These are phyloP conservation scores for Alloplasta piceator DNA, from an alignment of 2,888 invertebrate species.

Conservation along the genomic window DNA sequence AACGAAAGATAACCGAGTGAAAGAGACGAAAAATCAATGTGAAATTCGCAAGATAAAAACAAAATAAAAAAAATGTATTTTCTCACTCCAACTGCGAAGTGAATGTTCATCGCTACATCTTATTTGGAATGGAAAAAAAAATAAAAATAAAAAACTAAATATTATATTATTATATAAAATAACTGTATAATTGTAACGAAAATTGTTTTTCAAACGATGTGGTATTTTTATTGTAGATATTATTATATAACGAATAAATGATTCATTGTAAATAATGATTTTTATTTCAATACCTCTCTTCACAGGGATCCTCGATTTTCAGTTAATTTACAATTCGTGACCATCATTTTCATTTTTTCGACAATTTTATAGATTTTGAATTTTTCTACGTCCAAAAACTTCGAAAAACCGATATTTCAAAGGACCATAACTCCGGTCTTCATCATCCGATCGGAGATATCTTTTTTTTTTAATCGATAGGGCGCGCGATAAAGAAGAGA, in stretches of 20 bases:
- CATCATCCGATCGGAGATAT: no score
- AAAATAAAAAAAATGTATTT: conserved; percentile 79
- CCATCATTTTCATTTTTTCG: conserved; percentile 42
- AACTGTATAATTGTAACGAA: conserved; percentile 82
- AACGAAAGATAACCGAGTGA: conserved; percentile 71
- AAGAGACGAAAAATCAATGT: conserved; percentile 75
- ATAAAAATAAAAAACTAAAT: conserved; percentile 50
- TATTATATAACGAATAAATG: conserved; percentile 83
- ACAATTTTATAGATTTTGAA: no score
- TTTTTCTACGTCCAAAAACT: no score
- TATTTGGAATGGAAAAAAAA: conserved; percentile 79
- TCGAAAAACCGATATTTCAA: not conserved
- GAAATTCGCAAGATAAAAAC: conserved; percentile 75
- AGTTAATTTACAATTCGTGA: not conserved
- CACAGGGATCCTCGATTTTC: not conserved
- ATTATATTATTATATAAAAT: conserved; percentile 73
- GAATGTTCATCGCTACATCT: conserved; percentile 82
- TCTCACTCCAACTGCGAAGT: conserved; percentile 82
- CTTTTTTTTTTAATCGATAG: no score
- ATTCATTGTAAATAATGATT: conserved; percentile 78
- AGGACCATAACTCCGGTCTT: no score
- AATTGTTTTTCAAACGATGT: conserved; percentile 83
- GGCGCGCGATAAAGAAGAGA: no score
- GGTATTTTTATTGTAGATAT: conserved; percentile 83
- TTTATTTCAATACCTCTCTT: conserved; percentile 20